A percentile compares a stretch with the other conserved stretches of the same genome.
Conservation (phyloP, 2,113 vertebrate genomes). For the Elgaria multicarinata region DNA sequence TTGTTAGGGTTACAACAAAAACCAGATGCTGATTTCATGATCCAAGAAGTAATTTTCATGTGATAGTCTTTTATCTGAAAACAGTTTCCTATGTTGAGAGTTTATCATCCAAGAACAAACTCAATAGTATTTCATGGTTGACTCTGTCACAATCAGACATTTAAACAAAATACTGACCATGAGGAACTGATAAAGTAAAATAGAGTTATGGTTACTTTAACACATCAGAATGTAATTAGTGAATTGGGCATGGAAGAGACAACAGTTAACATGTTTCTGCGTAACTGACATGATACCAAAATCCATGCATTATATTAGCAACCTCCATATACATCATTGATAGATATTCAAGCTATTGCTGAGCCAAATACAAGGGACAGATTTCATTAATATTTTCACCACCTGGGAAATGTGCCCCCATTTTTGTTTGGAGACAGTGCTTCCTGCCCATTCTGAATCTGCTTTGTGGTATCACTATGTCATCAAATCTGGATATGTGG, state of each 20-base stretch:
- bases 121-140: not conserved
- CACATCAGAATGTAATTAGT: not conserved
- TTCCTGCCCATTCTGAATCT: not conserved
- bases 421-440: not conserved
- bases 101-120: not conserved
- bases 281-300: not conserved
- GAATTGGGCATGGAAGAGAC: not conserved
- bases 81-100: not conserved
- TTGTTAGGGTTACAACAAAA: not conserved
- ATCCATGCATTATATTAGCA: not conserved
- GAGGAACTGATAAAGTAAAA: not conserved
- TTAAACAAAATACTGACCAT: not conserved
- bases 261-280: not conserved
- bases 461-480: not conserved
- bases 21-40: not conserved
- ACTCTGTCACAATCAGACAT: not conserved
- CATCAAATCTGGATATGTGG: not conserved
- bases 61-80: not conserved
- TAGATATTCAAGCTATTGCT: not conserved
- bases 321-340: not conserved
- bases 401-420: not conserved
- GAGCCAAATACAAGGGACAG: not conserved
- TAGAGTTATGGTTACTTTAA: not conserved
- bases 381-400: not conserved
- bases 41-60: not conserved